Percentiles rank a stretch among this genome's conserved stretches.
phyloP scores from a whole-genome alignment of 2,113 vertebrate species.

The Cheilinus undulatus region DNA sequence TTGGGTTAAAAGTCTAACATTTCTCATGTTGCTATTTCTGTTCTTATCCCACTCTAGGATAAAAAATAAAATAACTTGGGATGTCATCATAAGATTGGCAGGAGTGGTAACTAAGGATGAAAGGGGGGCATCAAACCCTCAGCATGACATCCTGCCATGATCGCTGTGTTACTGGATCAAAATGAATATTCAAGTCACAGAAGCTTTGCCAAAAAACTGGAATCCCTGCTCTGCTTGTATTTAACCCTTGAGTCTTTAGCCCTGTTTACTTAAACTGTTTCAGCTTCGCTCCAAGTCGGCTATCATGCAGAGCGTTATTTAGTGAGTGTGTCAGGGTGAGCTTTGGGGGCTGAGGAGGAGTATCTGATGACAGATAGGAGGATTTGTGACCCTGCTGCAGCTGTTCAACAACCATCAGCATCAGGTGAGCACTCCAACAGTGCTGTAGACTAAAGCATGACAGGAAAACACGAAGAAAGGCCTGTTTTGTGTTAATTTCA shows the following conservation, averaged over 20 bases:
- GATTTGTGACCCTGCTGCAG: slow-evolving; percentile 45
- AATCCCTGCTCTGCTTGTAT: slow-evolving; percentile 26
- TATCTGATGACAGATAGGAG: slow-evolving; percentile 44
- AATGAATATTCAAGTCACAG: slow-evolving; percentile 39
- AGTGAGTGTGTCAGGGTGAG: slow-evolving; percentile 10
- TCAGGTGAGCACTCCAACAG: slow-evolving; percentile 44
- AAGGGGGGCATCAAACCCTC: slow-evolving; percentile 30
- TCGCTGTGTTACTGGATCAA: slow-evolving; percentile 35
- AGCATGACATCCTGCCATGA: slow-evolving; percentile 29
- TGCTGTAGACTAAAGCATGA: not conserved
- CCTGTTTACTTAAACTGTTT: slow-evolving; percentile 15
- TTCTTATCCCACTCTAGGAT: not conserved
- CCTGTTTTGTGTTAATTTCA: too few species aligned
- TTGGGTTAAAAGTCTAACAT: not conserved
- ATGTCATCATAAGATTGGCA: slow-evolving; percentile 35
- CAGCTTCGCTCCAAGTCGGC: not conserved
- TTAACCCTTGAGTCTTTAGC: slow-evolving; percentile 19
- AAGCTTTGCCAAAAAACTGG: slow-evolving; percentile 14
- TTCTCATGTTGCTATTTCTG: not conserved
- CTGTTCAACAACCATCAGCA: slow-evolving; percentile 49
- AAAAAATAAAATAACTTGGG: slow-evolving; percentile 2
- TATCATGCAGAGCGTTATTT: slow-evolving; percentile 7
- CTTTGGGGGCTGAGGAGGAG: slow-evolving; percentile 27
- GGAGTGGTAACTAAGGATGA: slow-evolving; percentile 25
- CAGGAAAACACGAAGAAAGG: not conserved